phyloP scores from a whole-genome alignment of 2,797 vertebrate species.

The Acridotheres tristis region DNA sequence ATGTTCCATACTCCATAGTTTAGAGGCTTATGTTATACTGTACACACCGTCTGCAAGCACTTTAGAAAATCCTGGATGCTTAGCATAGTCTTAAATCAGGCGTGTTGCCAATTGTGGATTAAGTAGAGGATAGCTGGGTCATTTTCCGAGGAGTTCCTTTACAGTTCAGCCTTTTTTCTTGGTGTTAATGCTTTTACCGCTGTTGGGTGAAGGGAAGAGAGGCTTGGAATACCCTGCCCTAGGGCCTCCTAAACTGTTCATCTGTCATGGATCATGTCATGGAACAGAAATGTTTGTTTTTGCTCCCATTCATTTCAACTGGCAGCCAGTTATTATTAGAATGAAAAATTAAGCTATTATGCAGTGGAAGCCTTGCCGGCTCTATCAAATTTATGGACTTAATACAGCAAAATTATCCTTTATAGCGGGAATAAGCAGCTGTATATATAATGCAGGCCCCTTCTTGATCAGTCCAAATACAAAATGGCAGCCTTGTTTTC shows the following conservation, averaged over 20 bases:
- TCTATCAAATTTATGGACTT: slow-evolving; percentile 77
- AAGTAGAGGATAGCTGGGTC: slow-evolving; percentile 42
- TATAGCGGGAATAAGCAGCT: slow-evolving; percentile 65
- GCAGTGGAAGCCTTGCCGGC: slow-evolving; percentile 63
- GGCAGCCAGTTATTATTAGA: slow-evolving; percentile 79
- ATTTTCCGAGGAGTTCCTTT: slow-evolving; percentile 65
- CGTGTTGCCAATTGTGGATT: slow-evolving; percentile 54
- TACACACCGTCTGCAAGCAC: slow-evolving; percentile 51
- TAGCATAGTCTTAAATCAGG: slow-evolving; percentile 53
- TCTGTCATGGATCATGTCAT: slow-evolving; percentile 71
- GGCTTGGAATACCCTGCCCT: slow-evolving; percentile 52
- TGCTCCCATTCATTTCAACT: slow-evolving; percentile 75
- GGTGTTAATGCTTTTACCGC: slow-evolving; percentile 63
- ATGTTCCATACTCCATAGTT: background rate
- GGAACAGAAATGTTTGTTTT: slow-evolving; percentile 76
- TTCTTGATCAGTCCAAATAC: slow-evolving; percentile 50
- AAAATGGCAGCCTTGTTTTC: slow-evolving; percentile 56
- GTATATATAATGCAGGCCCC: slow-evolving; percentile 37
- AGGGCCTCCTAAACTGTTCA: slow-evolving; percentile 62
- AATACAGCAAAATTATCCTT: slow-evolving; percentile 76
- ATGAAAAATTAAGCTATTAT: slow-evolving; percentile 80
- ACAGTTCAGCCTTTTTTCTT: slow-evolving; percentile 56
- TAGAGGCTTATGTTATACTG: background rate
- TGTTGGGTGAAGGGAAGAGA: slow-evolving; percentile 39
- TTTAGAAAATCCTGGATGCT: slow-evolving; percentile 53